Percentiles rank a stretch among this genome's conserved stretches.
Conservation (phyloP, 2,113 vertebrate genomes). For the Stegastes partitus region DNA sequence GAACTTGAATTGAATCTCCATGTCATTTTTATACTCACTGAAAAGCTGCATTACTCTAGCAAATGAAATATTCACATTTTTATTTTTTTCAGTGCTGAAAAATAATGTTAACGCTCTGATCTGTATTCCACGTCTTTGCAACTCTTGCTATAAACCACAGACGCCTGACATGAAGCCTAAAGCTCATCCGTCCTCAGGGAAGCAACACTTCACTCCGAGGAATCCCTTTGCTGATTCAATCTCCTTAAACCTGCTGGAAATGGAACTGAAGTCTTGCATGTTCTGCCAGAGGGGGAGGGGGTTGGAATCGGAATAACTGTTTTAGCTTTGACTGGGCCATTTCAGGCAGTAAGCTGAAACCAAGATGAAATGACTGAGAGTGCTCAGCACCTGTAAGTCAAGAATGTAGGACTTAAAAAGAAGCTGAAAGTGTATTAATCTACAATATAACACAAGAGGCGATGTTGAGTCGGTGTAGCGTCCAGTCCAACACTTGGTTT, state of each 20-base stretch:
- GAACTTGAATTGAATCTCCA: constrained; percentile 48
- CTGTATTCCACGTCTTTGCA: constrained; percentile 8
- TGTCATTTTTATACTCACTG: constrained; percentile 8
- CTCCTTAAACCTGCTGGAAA: constrained; percentile 39
- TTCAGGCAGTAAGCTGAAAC: background rate
- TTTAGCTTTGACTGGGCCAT: constrained; percentile 5
- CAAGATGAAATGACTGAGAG: background rate
- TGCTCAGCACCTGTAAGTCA: background rate
- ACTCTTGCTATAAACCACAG: constrained; percentile 13
- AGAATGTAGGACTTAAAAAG: constrained; percentile 3
- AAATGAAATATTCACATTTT: constrained; percentile 17
- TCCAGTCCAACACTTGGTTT: too few species aligned
- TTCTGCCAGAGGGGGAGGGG: constrained; percentile 23
- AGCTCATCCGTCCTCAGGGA: constrained; percentile 27
- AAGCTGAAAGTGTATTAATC: too few species aligned
- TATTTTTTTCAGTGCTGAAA: constrained; percentile 4
- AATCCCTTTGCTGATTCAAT: constrained; percentile 41
- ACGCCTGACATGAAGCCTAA: constrained; percentile 16
- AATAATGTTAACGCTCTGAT: background rate
- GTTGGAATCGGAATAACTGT: constrained; percentile 1
- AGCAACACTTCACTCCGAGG: constrained; percentile 37
- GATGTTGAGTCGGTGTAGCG: too few species aligned
- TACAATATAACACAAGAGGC: too few species aligned
- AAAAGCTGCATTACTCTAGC: constrained; percentile 27
- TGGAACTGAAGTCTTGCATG: constrained; percentile 23